phyloP scores from a whole-genome alignment of 2,113 vertebrate genomes.

The Calidris pygmaea region DNA sequence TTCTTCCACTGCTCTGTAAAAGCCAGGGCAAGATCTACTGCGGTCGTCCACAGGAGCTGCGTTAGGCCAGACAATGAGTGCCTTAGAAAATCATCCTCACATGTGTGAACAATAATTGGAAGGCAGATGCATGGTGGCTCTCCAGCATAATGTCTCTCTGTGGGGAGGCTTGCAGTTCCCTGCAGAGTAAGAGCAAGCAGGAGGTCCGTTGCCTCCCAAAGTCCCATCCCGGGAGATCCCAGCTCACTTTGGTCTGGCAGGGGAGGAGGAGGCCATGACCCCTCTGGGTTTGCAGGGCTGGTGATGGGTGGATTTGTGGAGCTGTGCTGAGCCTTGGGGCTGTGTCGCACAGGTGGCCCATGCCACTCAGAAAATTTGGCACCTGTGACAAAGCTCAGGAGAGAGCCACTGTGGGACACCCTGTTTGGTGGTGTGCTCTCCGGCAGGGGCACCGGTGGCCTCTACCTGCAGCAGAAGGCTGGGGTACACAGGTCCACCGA shows the following conservation, averaged over 20 bases:
- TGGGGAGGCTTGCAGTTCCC: background rate
- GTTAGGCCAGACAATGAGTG: background rate
- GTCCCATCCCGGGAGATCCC: background rate
- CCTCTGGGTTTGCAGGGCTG: background rate
- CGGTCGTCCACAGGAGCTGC: background rate
- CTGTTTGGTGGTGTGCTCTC: background rate
- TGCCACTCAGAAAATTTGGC: rapidly evolving
- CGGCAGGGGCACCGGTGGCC: background rate
- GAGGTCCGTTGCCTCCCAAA: background rate
- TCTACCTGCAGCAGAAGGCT: background rate
- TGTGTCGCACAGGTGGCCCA: background rate
- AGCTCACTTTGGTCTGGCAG: background rate
- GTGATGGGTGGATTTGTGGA: background rate
- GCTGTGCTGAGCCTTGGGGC: background rate
- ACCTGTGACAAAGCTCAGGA: rapidly evolving
- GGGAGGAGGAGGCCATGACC: background rate
- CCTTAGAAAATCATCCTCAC: conserved; percentile 1
- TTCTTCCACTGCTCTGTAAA: background rate
- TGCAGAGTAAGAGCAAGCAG: background rate
- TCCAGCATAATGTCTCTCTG: background rate
- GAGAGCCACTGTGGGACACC: background rate
- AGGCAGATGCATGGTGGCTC: background rate
- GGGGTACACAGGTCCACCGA: rapidly evolving
- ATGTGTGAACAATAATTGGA: background rate
- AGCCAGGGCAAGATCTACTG: background rate